A percentile compares a stretch with the other conserved stretches of the same genome.
Evolutionary conservation across 1,140 invertebrate species (phyloP).

Genomic region (Anadara kagoshimensis): DNA sequence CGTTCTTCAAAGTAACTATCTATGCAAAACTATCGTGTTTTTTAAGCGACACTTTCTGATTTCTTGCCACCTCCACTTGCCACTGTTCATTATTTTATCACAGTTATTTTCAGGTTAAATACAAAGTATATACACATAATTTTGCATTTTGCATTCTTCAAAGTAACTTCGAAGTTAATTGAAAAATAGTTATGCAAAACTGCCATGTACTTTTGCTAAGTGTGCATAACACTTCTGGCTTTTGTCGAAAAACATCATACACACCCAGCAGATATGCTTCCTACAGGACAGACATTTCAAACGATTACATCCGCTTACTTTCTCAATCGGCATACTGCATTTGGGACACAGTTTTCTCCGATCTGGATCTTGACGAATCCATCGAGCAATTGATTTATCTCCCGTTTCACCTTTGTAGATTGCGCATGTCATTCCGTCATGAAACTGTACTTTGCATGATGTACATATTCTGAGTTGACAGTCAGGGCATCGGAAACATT

Average conservation of each 20-base stretch:
- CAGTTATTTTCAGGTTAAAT: too few relatives aligned
- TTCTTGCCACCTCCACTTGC: too few relatives aligned
- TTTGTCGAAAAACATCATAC: slow-evolving; percentile 35
- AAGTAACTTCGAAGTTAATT: too few relatives aligned
- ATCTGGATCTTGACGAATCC: slow-evolving; percentile 33
- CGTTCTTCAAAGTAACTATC: too few relatives aligned
- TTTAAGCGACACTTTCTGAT: too few relatives aligned
- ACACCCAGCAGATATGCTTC: slow-evolving; percentile 58
- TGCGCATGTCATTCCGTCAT: slow-evolving; percentile 59
- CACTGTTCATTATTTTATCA: too few relatives aligned
- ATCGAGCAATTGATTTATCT: slow-evolving; percentile 12
- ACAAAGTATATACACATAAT: too few relatives aligned
- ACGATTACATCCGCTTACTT: slow-evolving; percentile 55
- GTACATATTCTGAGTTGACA: slow-evolving; percentile 57
- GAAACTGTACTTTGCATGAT: slow-evolving; percentile 50
- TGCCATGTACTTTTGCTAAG: slow-evolving; percentile 41
- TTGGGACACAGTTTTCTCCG: slow-evolving; percentile 54
- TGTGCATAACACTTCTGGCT: slow-evolving; percentile 50
- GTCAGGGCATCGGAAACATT: slow-evolving; percentile 49
- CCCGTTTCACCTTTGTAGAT: slow-evolving; percentile 41
- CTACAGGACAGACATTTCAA: slow-evolving; percentile 50
- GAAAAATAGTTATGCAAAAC: slow-evolving; percentile 27
- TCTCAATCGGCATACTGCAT: slow-evolving; percentile 53
- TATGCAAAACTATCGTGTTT: too few relatives aligned
- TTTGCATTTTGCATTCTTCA: too few relatives aligned